Evolutionary conservation across 2,797 vertebrate genomes (phyloP), one percentile per base, ranked within the genome.

Genomic region (Ptychadena robeensis): DNA sequence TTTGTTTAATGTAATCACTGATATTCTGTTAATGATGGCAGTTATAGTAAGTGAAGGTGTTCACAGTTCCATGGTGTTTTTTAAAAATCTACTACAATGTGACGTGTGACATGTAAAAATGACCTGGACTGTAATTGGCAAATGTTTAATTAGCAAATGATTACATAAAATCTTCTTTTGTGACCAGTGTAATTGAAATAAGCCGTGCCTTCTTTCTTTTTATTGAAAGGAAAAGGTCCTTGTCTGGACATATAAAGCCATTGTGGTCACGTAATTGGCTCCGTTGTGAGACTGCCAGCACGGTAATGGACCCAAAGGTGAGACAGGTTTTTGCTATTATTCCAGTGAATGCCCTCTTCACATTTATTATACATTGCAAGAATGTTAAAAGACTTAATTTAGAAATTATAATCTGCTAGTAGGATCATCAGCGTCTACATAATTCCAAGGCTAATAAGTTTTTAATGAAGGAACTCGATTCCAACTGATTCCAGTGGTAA

Each of bases 381-480:
- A 40, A 44, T 72, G 34, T 37, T 73, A 37, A 71, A 71, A 34
- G 40, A 64, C 35, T 69, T 84, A 34, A 75, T 31, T 37, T 74
- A 53, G 31, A 72, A 61, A 53, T 53, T 53, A 22, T 79, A 83
- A 74, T 80, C 70, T n/a, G 18, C 30, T 44, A 48, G 78, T 63
- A 75, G 78, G 64, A 70, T 73, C 53, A 71, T 80, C 27, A 53
- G 18, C 30, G 31, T 76, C 35, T 57, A 53, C 40, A 80, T 81
- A 64, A 80, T 69, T 64, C 38, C 59, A n/a, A 48, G 40, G 37
- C 77, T 80, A 75, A 80, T 80, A 64, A 32, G 38, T 70, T 84
- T 78, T 84, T 84, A 84, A 84, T 84, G 81, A 82, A 82, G 66
- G 53, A 76, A 82, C 71, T 77, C n/a, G 71, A 64, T 71, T 82